Conservation (phyloP, 2,888 invertebrate species). For the Hypena proboscidalis region DNA sequence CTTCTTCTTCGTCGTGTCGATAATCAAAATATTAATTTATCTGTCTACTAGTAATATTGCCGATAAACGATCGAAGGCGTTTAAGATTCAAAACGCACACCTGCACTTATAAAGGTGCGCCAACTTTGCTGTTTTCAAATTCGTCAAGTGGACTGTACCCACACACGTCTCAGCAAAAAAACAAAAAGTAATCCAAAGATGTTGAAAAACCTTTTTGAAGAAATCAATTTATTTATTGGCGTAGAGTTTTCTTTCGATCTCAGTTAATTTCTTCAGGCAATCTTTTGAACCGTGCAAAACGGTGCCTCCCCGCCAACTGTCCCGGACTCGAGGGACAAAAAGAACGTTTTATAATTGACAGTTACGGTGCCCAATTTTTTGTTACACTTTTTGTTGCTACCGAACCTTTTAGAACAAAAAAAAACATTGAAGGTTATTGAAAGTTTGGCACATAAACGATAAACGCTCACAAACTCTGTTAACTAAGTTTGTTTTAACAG, state of each 20-base stretch:
- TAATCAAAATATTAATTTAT: too few relatives aligned
- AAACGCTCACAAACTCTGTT: not conserved
- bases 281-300: not conserved
- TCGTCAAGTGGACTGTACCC: too few relatives aligned
- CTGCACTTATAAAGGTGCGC: too few relatives aligned
- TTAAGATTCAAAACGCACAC: too few relatives aligned
- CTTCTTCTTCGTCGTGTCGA: too few relatives aligned
- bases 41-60: too few relatives aligned
- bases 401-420: slow-evolving; percentile 1
- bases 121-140: too few relatives aligned
- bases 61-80: too few relatives aligned
- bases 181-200: too few relatives aligned
- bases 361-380: slow-evolving; percentile 9
- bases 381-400: slow-evolving; percentile 9
- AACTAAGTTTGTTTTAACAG: slow-evolving; percentile 5
- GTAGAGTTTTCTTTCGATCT: not conserved
- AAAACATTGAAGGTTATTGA: slow-evolving; percentile 9
- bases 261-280: slow-evolving; percentile 7
- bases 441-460: not conserved
- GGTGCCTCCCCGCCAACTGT: not conserved
- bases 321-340: slow-evolving; percentile 6
- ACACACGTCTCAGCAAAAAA: too few relatives aligned
- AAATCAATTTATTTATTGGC: too few relatives aligned
- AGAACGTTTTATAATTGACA: slow-evolving; percentile 13
- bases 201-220: too few relatives aligned